Evolutionary conservation across 2,888 invertebrate species (phyloP), one percentile per base, ranked within the genome.

Genomic region (Diarsia brunnea): DNA sequence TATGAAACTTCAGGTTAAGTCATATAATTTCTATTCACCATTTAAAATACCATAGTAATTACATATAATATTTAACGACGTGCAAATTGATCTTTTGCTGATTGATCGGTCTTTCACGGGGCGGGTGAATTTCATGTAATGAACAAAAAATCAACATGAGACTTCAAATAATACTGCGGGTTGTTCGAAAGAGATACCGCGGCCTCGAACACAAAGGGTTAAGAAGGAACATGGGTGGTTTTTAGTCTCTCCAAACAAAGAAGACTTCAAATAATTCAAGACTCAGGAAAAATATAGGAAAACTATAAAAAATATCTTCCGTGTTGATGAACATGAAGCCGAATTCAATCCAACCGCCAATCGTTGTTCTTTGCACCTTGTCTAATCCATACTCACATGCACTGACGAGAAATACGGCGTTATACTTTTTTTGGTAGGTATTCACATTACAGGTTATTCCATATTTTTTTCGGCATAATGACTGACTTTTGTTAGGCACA

Each of bases 1-100:
- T n/a, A n/a, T n/a, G n/a, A n/a, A 71, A 51, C 66, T n/a, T 66
- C 0, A 66, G 11, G 4, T 45, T 27, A 64, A 45, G 21, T 69
- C n/a, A 43, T n/a, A 14, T 43, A 16, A 14, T 24, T 14, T 55
- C 14, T 16, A 24, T 55, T 55, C 2, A 1, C 7, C 55, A 47
- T 14, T 47, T 14, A 14, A 4, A 47, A 47, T 45, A 14, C 14
- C 12, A 45, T 45, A 45, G 14, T 47, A 47, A 47, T 47, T 47
- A 14, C 12, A 47, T 19, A 19, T 19, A 19, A 49, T 19, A 49
- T 19, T 49, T 19, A 49, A 47, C 12, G 4, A 14, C 14, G 14
- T 14, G 12, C 3, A 55, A 16, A 16, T 24, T 55, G 55, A 55
- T 14, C 16, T 27, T 58, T 27, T 2, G 47, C 14, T 51, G n/a